Evolutionary conservation across 2,113 vertebrate species (phyloP).

Genomic region (Macaca fascicularis): T2T-MFA8v1.1 NC_088384.1:66102501-66103000

Average conservation of each 20-base stretch:
- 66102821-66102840: not conserved
- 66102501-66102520: not conserved
- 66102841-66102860: not conserved
- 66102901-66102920: not conserved
- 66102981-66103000: not conserved
- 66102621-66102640: not conserved
- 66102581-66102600: not conserved
- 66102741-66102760: not conserved
- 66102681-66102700: not conserved
- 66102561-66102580: not conserved
- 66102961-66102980: not conserved
- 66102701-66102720: not conserved
- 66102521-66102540: not conserved
- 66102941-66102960: not conserved
- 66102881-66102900: not conserved
- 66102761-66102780: not conserved
- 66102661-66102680: not conserved
- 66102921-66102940: not conserved
- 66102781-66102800: not conserved
- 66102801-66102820: not conserved
- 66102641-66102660: not conserved
- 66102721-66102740: not conserved
- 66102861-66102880: not conserved
- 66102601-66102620: not conserved
- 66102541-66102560: not conserved